Conservation (phyloP, 2,888 invertebrate genomes). For the Hecatera dysodea region DNA sequence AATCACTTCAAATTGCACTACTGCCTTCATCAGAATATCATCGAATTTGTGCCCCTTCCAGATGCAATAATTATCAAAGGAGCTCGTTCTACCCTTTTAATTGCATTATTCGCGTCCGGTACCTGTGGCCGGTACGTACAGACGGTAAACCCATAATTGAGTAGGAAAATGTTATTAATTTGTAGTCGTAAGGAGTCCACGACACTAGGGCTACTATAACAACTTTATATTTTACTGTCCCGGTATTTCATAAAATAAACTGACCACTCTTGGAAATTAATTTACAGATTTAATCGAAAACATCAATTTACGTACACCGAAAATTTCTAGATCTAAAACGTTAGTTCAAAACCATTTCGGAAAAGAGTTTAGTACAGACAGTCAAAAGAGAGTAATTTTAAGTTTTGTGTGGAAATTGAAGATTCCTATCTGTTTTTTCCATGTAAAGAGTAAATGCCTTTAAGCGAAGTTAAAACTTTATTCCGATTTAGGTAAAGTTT, state of each 20-base stretch:
- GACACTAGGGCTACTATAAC: not conserved
- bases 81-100: not conserved
- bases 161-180: not conserved
- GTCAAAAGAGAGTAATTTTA: no score
- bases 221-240: not conserved
- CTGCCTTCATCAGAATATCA: not conserved
- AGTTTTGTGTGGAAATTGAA: no score
- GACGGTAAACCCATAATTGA: not conserved
- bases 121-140: not conserved
- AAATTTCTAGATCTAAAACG: no score
- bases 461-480: not conserved
- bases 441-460: no score
- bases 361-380: no score
- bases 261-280: no score
- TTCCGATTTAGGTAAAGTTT: not conserved
- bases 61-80: not conserved
- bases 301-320: no score
- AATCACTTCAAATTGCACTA: not conserved
- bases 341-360: no score
- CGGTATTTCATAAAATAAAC: not conserved
- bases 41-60: not conserved
- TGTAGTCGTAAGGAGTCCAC: no score
- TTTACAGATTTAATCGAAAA: no score
- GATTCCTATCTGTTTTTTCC: no score
- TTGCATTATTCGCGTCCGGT: not conserved